Percentiles rank a stretch among this genome's conserved stretches.
These are phyloP conservation scores for Glyptemys insculpta DNA, from an alignment of 2,797 vertebrate species.

Conservation along the genomic window DNA sequence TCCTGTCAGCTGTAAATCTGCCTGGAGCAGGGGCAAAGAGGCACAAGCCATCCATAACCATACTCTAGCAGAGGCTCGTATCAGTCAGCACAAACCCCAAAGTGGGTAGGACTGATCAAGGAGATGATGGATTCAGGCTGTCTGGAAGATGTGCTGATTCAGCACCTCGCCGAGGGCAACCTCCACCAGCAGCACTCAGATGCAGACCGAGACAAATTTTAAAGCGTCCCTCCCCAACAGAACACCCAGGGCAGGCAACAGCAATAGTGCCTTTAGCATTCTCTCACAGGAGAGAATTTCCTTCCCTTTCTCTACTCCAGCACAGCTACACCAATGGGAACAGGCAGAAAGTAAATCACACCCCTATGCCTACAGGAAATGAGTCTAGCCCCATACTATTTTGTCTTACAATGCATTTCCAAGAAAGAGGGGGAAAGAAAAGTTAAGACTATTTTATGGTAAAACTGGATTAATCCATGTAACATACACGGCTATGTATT, in stretches of 20 bases:
- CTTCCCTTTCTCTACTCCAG: neutral
- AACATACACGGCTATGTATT: neutral
- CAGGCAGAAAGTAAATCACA: neutral
- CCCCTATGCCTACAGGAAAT: neutral
- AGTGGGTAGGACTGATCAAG: neutral
- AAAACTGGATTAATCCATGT: neutral
- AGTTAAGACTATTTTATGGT: neutral
- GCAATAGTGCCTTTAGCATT: slow-evolving; percentile 8
- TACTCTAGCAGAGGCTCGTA: neutral
- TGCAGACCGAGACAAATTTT: neutral
- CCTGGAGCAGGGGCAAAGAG: slow-evolving; percentile 3
- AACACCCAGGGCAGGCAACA: neutral
- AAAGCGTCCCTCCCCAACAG: neutral
- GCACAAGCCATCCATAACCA: neutral
- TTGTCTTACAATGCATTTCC: neutral
- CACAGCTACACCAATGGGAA: neutral
- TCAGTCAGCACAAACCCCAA: neutral
- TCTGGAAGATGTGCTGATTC: neutral
- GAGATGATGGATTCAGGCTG: neutral
- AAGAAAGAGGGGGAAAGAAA: neutral
- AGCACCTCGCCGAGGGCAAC: neutral
- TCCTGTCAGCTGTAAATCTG: neutral
- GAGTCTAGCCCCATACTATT: neutral
- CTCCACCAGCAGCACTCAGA: neutral
- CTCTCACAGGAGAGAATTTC: slow-evolving; percentile 4